A percentile compares a stretch with the other conserved stretches of the same genome.
Conservation (phyloP, 1,140 invertebrate species). For the Xylocopa sonorina region DNA sequence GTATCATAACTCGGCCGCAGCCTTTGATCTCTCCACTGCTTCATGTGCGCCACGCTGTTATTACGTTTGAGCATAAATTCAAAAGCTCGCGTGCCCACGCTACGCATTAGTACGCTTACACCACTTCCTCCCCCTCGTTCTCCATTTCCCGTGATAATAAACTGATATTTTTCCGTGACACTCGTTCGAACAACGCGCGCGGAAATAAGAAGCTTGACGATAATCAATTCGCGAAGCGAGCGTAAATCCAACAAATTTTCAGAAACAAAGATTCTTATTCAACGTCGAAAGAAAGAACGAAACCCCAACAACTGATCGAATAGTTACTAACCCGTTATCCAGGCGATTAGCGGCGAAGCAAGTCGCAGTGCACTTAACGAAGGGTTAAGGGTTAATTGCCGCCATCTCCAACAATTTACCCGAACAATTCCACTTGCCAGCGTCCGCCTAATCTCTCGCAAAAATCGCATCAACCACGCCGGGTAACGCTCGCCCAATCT, state of each 20-base stretch:
- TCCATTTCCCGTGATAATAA: background rate
- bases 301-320: no score
- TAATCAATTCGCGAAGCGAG: no score
- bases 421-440: background rate
- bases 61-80: conserved; percentile 17
- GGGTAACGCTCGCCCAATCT: background rate
- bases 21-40: background rate
- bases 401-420: no score
- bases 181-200: background rate
- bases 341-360: no score
- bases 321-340: no score
- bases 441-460: background rate
- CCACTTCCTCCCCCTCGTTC: background rate
- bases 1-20: background rate
- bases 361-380: no score
- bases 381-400: no score
- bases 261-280: no score
- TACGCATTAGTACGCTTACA: background rate
- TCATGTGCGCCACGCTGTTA: background rate
- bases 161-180: background rate
- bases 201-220: no score
- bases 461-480: background rate
- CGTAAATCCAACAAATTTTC: no score
- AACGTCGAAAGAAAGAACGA: no score
- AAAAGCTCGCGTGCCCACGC: background rate